phyloP scores from a whole-genome alignment of 1,140 invertebrate species.

The Dinothrombium tinctorium region DNA sequence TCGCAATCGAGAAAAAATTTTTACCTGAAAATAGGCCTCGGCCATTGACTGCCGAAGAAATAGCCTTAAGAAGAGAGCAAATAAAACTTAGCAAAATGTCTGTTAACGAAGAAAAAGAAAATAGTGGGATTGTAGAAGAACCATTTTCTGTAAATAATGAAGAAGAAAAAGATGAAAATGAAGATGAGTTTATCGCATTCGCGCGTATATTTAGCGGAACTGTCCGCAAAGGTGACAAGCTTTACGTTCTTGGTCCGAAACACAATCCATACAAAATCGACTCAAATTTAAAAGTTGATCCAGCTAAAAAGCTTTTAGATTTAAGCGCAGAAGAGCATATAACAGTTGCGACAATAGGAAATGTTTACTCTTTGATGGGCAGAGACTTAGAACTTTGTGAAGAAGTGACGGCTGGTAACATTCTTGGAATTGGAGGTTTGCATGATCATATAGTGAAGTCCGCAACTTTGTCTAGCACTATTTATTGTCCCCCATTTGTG shows the following conservation, averaged over 20 bases:
- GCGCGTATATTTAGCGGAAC: conserved; percentile 77
- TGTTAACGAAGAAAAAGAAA: conserved; percentile 8
- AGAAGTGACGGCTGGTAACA: conserved; percentile 60
- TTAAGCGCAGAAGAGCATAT: conserved; percentile 35
- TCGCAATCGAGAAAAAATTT: conserved; percentile 31
- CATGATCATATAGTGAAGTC: conserved; percentile 69
- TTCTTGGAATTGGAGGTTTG: conserved; percentile 65
- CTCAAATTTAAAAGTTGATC: conserved; percentile 22
- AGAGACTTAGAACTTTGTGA: conserved; percentile 59
- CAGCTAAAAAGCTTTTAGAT: conserved; percentile 34
- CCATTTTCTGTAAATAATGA: background rate
- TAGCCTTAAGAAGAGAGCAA: conserved; percentile 39
- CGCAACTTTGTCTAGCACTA: conserved; percentile 58
- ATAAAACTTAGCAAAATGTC: conserved; percentile 20
- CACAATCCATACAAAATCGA: conserved; percentile 38
- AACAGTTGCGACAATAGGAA: conserved; percentile 33
- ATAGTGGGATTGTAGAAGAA: conserved; percentile 12
- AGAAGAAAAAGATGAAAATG: conserved; percentile 7
- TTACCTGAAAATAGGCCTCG: conserved; percentile 46
- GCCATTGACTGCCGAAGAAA: conserved; percentile 45
- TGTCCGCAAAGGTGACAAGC: conserved; percentile 42
- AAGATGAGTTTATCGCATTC: conserved; percentile 64
- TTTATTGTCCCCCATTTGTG: conserved; percentile 66
- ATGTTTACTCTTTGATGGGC: conserved; percentile 79
- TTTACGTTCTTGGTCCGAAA: conserved; percentile 68